Evolutionary conservation across 2,113 vertebrate genomes (phyloP), one percentile per base, ranked within the genome.

Genomic region (Toxotes jaculatrix): DNA sequence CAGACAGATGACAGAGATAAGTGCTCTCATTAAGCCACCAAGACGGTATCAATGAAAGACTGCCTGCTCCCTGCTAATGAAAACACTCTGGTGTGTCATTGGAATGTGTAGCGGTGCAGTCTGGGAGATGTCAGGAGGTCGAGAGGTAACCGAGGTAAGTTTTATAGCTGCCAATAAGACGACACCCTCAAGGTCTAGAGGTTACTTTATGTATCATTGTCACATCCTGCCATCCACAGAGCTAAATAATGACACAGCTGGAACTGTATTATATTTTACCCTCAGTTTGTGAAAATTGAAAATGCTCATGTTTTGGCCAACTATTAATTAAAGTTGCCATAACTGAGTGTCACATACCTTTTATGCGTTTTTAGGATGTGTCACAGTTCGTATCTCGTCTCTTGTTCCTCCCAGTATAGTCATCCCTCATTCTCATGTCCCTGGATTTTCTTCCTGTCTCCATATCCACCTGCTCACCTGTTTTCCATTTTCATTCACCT

Each of bases 1-100:
- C 68, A 75, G 78, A 81, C 77, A 85, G 86, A 92, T 88, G 88
- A 93, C 83, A 76, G 78, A 77, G 88, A 88, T 90, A 88, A 93
- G 84, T 86, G 83, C 75, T 87, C 80, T 88, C 89, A 93, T 92
- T 94, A 92, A 27, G 87, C 84, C 67, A 47, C 70, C 56, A 65
- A 89, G 84, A 79, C 47, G 10, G 19, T 40, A 84, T 82, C n/a
- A 61, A 75, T 16, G 3, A 60, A 67, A 80, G 51, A 45, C 27
- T 16, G 80, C 78, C 72, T 36, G 40, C 27, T 57, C 68, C 45
- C 60, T n/a, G 40, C 79, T 68, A 51, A 74, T 74, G 62, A 57
- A 82, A 81, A 55, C 53, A 34, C 61, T 40, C 32, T 1, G 31
- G n/a, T 67, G 38, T 65, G 82, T 45, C 56, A 62, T 77, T 47